These are phyloP conservation scores for Tribolium madens DNA, from an alignment of 1,140 invertebrate species.

Conservation along the genomic window DNA sequence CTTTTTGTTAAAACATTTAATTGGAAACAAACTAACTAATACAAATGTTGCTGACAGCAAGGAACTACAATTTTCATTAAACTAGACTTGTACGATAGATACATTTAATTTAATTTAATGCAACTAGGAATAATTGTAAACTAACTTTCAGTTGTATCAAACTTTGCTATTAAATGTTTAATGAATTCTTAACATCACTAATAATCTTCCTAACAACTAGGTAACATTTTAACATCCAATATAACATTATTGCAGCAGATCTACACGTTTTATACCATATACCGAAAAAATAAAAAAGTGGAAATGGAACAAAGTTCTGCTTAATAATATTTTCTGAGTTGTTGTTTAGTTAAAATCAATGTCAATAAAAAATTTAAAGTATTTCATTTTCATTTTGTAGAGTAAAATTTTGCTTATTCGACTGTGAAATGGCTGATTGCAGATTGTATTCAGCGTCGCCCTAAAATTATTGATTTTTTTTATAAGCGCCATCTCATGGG, in stretches of 20 bases:
- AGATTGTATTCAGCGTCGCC: background rate
- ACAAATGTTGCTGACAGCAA: background rate
- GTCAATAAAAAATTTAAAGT: no score
- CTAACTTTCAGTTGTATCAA: background rate
- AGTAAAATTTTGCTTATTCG: background rate
- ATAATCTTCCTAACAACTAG: no score
- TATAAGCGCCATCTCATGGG: background rate
- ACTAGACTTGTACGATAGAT: background rate
- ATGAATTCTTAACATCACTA: background rate
- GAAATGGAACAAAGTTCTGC: no score
- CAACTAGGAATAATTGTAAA: background rate
- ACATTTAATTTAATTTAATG: background rate
- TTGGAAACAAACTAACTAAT: background rate
- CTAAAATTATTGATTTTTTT: background rate
- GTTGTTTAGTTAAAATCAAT: no score
- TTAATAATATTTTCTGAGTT: no score
- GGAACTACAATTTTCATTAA: background rate
- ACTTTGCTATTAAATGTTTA: background rate
- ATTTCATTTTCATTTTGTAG: no score
- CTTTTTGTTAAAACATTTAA: background rate
- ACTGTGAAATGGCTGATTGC: background rate
- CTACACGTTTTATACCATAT: no score
- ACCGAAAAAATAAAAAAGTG: no score
- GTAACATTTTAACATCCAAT: no score
- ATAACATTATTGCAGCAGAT: no score